Evolutionary conservation across 2,888 invertebrate species (phyloP).

Genomic region (Xanthorhoe spadicearia): DNA sequence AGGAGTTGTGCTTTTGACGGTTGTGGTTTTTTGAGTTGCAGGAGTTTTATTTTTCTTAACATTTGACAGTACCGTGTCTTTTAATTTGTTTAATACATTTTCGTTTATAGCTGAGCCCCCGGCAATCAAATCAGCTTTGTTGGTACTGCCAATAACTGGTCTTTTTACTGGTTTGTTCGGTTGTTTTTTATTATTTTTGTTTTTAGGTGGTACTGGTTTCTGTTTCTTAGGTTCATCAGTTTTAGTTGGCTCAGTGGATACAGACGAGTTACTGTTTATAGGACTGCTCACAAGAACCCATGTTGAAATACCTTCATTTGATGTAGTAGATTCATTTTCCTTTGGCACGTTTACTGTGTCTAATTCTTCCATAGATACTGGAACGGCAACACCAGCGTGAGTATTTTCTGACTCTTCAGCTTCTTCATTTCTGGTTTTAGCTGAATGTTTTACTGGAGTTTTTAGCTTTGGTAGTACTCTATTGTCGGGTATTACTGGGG

Average conservation of each 20-base stretch:
- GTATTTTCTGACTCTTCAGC: slow-evolving; percentile 75
- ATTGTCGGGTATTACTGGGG: slow-evolving; percentile 82
- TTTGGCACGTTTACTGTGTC: slow-evolving; percentile 82
- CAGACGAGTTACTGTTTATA: slow-evolving; percentile 58
- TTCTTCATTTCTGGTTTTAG: slow-evolving; percentile 73
- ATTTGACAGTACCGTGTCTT: slow-evolving; percentile 85
- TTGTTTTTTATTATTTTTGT: slow-evolving; percentile 68
- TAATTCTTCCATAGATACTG: slow-evolving; percentile 86
- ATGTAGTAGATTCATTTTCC: slow-evolving; percentile 78
- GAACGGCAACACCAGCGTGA: slow-evolving; percentile 88
- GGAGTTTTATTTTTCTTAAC: slow-evolving; percentile 80
- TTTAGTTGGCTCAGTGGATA: slow-evolving; percentile 74
- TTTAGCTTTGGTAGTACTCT: slow-evolving; percentile 87
- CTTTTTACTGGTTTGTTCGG: slow-evolving; percentile 65
- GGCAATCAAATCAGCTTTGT: slow-evolving; percentile 78
- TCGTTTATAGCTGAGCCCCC: slow-evolving; percentile 79
- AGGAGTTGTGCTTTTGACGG: slow-evolving; percentile 53
- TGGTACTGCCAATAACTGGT: slow-evolving; percentile 75
- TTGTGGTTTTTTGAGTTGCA: slow-evolving; percentile 55
- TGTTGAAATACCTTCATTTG: slow-evolving; percentile 89
- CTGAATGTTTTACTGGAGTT: slow-evolving; percentile 78
- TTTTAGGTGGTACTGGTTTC: slow-evolving; percentile 63
- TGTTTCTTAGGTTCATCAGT: slow-evolving; percentile 68
- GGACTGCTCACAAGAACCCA: slow-evolving; percentile 89
- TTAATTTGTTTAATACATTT: slow-evolving; percentile 85